Conservation (phyloP, 1,140 invertebrate species). For the Stenopsyche tienmushanensis region DNA sequence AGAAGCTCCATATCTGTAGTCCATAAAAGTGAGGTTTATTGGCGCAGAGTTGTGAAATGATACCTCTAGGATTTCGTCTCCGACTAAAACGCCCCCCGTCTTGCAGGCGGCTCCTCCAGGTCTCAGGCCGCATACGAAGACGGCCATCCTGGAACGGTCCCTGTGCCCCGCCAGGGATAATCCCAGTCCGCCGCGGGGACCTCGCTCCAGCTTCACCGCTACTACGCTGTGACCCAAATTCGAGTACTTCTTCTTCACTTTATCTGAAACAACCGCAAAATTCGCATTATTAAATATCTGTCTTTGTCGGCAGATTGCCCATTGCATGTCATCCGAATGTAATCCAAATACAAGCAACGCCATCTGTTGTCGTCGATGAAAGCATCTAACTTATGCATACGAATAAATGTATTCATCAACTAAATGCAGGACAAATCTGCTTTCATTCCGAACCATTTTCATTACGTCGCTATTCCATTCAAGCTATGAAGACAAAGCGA, state of each 20-base stretch:
- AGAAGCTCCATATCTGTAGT: too few species aligned
- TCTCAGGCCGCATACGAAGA: slow-evolving; percentile 93
- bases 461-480: too few species aligned
- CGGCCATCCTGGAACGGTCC: slow-evolving; percentile 92
- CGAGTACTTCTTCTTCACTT: slow-evolving; percentile 89
- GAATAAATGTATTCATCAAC: too few species aligned
- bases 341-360: too few species aligned
- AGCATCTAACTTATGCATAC: too few species aligned
- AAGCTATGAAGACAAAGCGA: too few species aligned
- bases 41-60: background rate
- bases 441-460: too few species aligned
- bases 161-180: slow-evolving; percentile 92
- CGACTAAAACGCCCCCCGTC: slow-evolving; percentile 78
- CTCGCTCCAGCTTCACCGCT: slow-evolving; percentile 71
- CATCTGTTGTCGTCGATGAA: too few species aligned
- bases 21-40: background rate
- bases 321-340: too few species aligned
- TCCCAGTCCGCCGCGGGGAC: slow-evolving; percentile 67
- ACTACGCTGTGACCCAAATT: slow-evolving; percentile 62
- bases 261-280: slow-evolving; percentile 72
- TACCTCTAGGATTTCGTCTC: slow-evolving; percentile 95
- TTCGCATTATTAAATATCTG: too few species aligned
- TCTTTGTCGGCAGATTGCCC: too few species aligned
- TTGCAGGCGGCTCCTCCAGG: slow-evolving; percentile 79
- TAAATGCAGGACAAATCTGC: too few species aligned